Evolutionary conservation across 2,797 vertebrate species (phyloP), one percentile per base, ranked within the genome.

Genomic region (Cyclura pinguis): DNA sequence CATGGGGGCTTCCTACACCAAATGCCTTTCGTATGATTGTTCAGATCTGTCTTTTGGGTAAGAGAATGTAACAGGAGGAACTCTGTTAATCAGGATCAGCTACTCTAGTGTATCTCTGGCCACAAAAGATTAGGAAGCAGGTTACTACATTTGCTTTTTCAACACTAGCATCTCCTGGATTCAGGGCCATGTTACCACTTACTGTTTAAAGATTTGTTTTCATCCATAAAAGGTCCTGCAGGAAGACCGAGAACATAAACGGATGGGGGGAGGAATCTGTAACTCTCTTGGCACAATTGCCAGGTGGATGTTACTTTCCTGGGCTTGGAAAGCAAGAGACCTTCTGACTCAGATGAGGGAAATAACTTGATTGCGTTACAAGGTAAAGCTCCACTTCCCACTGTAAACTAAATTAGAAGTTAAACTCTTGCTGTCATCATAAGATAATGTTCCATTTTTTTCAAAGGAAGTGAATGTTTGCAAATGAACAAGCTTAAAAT

Each of bases 401-500:
- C 72, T 72, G 55, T 0, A 0, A 73, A 38, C 50, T 73, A 88
- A 94, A 90, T 1, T 85, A 42, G 32, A 94, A 91, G n/a, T 2
- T 8, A 92, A 92, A 87, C 8, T 85, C 9, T 72, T 93, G 29
- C 50, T 91, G 80, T 80, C 80, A 86, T 89, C 38, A 3, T 92
- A 38, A 0, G 42, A 10, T 77, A 93, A 42, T 12, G 7, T 10
- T n/a, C 76, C 80, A 12, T 72, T 72, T 72, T 62, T 47, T 88
- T 93, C 82, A 24, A 88, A 84, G 69, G n/a, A 88, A 91, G 12
- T 29, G 52, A 89, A 8, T 76, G 24, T 73, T 72, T 27, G 78
- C 74, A 59, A 74, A 91, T 90, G 83, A 64, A 93, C n/a, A 85
- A 1, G 76, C n/a, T 91, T 94, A 84, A 91, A 87, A 91, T 91